phyloP scores from a whole-genome alignment of 2,797 vertebrate genomes.

The Karalla daura region DNA sequence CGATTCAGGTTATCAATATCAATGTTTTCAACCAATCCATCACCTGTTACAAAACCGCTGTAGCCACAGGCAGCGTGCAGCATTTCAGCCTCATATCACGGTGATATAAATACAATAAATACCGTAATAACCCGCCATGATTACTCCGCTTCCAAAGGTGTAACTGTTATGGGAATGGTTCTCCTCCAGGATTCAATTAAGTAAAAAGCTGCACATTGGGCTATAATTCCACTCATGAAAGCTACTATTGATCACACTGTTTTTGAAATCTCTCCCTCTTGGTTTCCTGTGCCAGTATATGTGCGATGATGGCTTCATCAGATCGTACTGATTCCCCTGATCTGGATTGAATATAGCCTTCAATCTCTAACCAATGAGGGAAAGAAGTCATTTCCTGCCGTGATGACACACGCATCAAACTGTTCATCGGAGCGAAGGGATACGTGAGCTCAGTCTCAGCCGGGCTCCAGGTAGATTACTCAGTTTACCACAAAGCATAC shows the following conservation, averaged over 20 bases:
- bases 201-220: slow-evolving; percentile 79
- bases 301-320: slow-evolving; percentile 38
- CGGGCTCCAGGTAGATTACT: slow-evolving; percentile 70
- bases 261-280: slow-evolving; percentile 63
- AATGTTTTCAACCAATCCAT: slow-evolving; percentile 46
- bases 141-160: slow-evolving; percentile 47
- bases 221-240: slow-evolving; percentile 72
- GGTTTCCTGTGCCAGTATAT: slow-evolving; percentile 51
- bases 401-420: slow-evolving; percentile 48
- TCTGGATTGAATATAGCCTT: slow-evolving; percentile 45
- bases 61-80: slow-evolving; percentile 11
- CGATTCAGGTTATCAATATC: slow-evolving; percentile 39
- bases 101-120: slow-evolving; percentile 56
- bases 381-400: slow-evolving; percentile 65
- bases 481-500: slow-evolving; percentile 74
- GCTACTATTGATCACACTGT: slow-evolving; percentile 82
- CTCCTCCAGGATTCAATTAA: slow-evolving; percentile 77
- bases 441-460: slow-evolving; percentile 54
- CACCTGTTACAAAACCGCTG: slow-evolving; percentile 29
- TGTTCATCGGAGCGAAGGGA: slow-evolving; percentile 63
- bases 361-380: slow-evolving; percentile 40
- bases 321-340: slow-evolving; percentile 24
- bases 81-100: slow-evolving; percentile 27
- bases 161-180: slow-evolving; percentile 70
- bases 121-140: slow-evolving; percentile 52